These are phyloP conservation scores for Mnemiopsis leidyi DNA, from an alignment of 37 sponge, comb jelly and placozoan species.

Conservation along the genomic window DNA sequence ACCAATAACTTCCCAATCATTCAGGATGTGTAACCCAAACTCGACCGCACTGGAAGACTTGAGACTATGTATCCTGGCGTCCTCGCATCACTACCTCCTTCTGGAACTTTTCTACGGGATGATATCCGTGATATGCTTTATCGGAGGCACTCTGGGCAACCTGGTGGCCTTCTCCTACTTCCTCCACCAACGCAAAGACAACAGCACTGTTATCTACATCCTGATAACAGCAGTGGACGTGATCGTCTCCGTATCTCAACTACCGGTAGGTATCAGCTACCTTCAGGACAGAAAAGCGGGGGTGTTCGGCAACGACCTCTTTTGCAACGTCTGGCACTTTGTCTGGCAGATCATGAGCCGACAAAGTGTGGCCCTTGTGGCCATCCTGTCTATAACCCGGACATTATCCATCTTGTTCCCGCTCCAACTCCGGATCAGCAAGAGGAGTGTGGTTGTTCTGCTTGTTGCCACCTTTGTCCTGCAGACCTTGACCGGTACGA, in stretches of 20 bases:
- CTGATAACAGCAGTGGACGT: constrained; percentile 35
- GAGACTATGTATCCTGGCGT: background rate
- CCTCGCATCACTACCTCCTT: background rate
- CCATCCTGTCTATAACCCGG: constrained; percentile 37
- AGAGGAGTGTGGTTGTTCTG: background rate
- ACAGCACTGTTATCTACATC: constrained; percentile 60
- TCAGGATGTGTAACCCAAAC: constrained; percentile 11
- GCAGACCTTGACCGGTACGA: constrained; percentile 26
- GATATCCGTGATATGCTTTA: constrained; percentile 21
- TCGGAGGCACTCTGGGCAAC: constrained; percentile 46
- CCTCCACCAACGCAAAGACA: constrained; percentile 31
- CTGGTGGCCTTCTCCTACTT: constrained; percentile 43
- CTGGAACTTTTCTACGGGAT: constrained; percentile 51
- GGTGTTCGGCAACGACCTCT: background rate
- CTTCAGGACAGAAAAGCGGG: background rate
- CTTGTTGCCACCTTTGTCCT: background rate
- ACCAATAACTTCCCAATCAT: too few relatives aligned
- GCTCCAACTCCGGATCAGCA: background rate
- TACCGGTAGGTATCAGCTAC: constrained; percentile 45
- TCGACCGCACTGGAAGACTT: constrained; percentile 3
- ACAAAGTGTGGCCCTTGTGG: constrained; percentile 57
- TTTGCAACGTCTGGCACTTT: constrained; percentile 59
- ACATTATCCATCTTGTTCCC: constrained; percentile 56
- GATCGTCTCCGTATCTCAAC: constrained; percentile 5
- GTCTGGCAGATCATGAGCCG: constrained; percentile 47